A percentile compares a stretch with the other conserved stretches of the same genome.
Conservation (phyloP, 2,888 invertebrate genomes). For the Melipona beecheii region DNA sequence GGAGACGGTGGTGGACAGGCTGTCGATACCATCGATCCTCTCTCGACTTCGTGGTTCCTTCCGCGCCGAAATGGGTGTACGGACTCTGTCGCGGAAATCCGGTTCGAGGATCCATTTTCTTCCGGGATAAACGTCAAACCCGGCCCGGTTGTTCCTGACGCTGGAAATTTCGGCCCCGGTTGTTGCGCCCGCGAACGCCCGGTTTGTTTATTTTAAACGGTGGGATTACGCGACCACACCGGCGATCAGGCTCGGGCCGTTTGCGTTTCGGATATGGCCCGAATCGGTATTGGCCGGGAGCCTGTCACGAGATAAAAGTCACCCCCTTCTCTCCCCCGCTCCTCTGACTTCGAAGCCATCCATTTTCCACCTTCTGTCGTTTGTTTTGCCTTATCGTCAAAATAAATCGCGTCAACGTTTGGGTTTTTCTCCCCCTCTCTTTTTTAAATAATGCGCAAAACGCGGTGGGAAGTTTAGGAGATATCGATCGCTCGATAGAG, state of each 20-base stretch:
- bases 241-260: background rate
- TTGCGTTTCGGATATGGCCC: conserved; percentile 14
- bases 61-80: conserved; percentile 47
- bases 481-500: no score
- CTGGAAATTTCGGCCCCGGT: conserved; percentile 41
- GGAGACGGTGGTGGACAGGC: conserved; percentile 53
- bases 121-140: conserved; percentile 57
- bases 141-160: conserved; percentile 24
- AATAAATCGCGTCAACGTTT: background rate
- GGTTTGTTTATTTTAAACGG: conserved; percentile 53
- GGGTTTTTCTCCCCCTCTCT: no score
- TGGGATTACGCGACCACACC: conserved; percentile 25
- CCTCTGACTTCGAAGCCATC: background rate
- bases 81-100: conserved; percentile 58
- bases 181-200: conserved; percentile 11
- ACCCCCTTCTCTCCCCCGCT: no score
- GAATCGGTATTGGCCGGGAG: background rate
- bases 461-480: no score
- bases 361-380: background rate
- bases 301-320: background rate
- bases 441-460: no score
- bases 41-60: conserved; percentile 59
- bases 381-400: background rate
- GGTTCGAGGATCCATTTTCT: conserved; percentile 58
- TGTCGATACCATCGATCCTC: conserved; percentile 63